Evolutionary conservation across 2,888 invertebrate species (phyloP), one percentile per base, ranked within the genome.

Genomic region (Hofmannophila pseudospretella): DNA sequence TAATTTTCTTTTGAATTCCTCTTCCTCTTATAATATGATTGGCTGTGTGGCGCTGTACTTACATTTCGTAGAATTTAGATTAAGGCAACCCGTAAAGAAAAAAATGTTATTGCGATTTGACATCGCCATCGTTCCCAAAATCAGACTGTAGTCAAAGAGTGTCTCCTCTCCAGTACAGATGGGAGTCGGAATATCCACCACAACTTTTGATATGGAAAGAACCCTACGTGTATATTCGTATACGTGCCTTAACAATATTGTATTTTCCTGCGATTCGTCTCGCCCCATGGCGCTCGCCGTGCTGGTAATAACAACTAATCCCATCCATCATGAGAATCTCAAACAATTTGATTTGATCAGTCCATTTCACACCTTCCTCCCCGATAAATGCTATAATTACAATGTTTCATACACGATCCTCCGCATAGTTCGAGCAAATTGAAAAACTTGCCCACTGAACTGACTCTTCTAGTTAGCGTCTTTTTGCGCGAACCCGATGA

Each of bases 341-440:
- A 38, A 34, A 49, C 35, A 32, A 26, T 12, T 5, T 27, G 27
- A 27, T 3, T 12, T 11, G 30, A 25, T 31, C 14, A n/a, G 19
- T 10, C 23, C 7, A 11, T 16, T 36, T 36, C 19, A 26, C 36
- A 36, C 36, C 19, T 26, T 11, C 20, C 7, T 7, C 32, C 33
- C 8, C 42, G 59, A 55, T 74, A 70, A 71, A 64, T 54, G 54
- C 35, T 41, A 54, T 72, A 69, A 72, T 79, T 62, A 64, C 54
- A 68, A 65, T 58, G 59, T 63, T 55, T 63, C 56, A 65, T 58
- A 65, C 41, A 40, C 32, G 40, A 44, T 40, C 27, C 38, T 44
- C 52, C 50, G 62, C 54, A 75, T 61, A 44, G 42, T 23, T 60
- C 58, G 45, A 46, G 37, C 51, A 67, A 67, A 73, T 58, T 54